Percentiles rank a stretch among this genome's conserved stretches.
phyloP scores from a whole-genome alignment of 2,113 vertebrate species.

The Galemys pyrenaicus region DNA sequence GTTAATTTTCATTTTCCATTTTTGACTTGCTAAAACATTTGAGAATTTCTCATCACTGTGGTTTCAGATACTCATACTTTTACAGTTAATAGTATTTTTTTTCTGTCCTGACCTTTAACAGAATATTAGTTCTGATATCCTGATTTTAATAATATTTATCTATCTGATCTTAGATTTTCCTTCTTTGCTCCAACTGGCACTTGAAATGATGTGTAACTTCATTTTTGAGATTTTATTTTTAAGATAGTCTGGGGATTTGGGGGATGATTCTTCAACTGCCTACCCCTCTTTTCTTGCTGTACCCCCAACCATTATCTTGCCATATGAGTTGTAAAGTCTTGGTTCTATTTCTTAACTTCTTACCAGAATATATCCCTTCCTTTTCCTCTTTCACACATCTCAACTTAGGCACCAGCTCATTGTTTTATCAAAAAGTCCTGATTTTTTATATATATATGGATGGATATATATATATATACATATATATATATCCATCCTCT shows the following conservation, averaged over 20 bases:
- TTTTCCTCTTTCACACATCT: background rate
- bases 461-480: background rate
- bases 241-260: background rate
- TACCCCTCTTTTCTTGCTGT: background rate
- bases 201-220: background rate
- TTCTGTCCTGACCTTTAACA: background rate
- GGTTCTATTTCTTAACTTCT: background rate
- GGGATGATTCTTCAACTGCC: background rate
- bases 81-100: background rate
- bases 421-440: background rate
- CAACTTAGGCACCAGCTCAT: background rate
- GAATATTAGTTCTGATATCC: background rate
- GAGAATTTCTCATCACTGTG: background rate
- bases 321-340: background rate
- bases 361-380: background rate
- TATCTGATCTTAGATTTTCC: background rate
- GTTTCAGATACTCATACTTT: background rate
- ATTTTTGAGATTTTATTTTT: background rate
- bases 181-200: background rate
- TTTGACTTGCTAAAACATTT: conserved; percentile 3
- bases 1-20: background rate
- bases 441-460: background rate
- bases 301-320: background rate
- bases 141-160: background rate
- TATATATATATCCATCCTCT: background rate